phyloP scores from a whole-genome alignment of 1,140 invertebrate genomes.

The Apis cerana region DNA sequence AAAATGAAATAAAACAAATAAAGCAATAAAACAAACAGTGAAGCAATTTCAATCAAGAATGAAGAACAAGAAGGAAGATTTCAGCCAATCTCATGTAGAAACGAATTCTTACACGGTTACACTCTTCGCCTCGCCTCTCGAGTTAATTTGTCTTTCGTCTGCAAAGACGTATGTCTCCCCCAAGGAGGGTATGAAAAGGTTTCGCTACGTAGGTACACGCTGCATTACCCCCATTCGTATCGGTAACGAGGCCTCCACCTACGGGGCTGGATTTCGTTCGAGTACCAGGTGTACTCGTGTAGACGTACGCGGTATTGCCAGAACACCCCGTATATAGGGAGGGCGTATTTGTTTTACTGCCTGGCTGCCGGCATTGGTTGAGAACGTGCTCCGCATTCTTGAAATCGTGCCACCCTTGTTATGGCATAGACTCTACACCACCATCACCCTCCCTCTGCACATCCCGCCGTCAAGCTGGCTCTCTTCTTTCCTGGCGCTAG shows the following conservation, averaged over 20 bases:
- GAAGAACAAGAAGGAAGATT: too few relatives aligned
- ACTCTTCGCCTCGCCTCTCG: neutral
- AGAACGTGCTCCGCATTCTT: slow-evolving; percentile 80
- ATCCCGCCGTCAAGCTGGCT: slow-evolving; percentile 51
- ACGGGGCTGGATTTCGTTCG: slow-evolving; percentile 12
- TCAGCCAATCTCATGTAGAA: too few relatives aligned
- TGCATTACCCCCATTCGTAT: slow-evolving; percentile 69
- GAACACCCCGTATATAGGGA: slow-evolving; percentile 73
- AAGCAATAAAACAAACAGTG: too few relatives aligned
- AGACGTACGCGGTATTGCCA: slow-evolving; percentile 68
- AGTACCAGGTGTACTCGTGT: slow-evolving; percentile 6
- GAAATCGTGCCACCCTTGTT: slow-evolving; percentile 79
- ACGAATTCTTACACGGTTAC: neutral
- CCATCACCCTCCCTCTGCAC: slow-evolving; percentile 40
- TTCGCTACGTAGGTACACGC: slow-evolving; percentile 65
- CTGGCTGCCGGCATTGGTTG: slow-evolving; percentile 80
- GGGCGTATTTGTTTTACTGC: slow-evolving; percentile 81
- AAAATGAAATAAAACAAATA: too few relatives aligned
- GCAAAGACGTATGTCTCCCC: slow-evolving; percentile 35
- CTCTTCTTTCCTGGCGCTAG: slow-evolving; percentile 51
- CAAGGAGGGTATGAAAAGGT: slow-evolving; percentile 66
- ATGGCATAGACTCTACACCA: slow-evolving; percentile 64
- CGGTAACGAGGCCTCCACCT: slow-evolving; percentile 68
- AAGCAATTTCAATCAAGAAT: too few relatives aligned
- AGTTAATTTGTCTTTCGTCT: slow-evolving; percentile 57